A percentile compares a stretch with the other conserved stretches of the same genome.
These are phyloP conservation scores for Ifrita kowaldi DNA, from an alignment of 2,113 vertebrate species.

Conservation along the genomic window DNA sequence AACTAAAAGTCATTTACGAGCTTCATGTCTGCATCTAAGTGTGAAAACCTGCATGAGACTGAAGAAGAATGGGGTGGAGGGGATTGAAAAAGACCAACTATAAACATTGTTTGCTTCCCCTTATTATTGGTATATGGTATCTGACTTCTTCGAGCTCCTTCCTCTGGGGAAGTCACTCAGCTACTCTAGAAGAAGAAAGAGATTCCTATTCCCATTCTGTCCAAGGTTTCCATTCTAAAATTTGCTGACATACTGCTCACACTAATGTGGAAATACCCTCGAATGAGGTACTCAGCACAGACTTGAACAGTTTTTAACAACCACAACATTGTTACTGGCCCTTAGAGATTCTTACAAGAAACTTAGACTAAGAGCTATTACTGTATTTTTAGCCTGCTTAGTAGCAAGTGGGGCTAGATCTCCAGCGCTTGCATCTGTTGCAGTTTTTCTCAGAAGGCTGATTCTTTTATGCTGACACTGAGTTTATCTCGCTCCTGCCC, in stretches of 20 bases:
- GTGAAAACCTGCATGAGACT: neutral
- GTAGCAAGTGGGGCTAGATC: neutral
- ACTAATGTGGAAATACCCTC: neutral
- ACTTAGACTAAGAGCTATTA: neutral
- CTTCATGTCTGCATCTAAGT: neutral
- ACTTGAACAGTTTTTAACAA: neutral
- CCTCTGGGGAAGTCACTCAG: neutral
- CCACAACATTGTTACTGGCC: neutral
- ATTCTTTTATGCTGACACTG: neutral
- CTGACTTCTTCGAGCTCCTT: neutral
- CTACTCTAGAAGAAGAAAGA: neutral
- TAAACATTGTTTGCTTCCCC: neutral
- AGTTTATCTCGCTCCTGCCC: neutral
- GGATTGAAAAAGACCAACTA: neutral
- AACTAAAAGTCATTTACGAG: neutral
- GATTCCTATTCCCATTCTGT: neutral
- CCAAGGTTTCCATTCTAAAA: neutral
- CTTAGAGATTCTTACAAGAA: neutral
- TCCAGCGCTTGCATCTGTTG: accelerated
- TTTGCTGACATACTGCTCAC: neutral
- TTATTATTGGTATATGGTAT: neutral
- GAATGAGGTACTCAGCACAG: neutral
- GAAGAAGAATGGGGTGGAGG: neutral
- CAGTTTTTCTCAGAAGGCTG: neutral
- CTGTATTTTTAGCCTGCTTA: neutral